Evolutionary conservation across 2,888 invertebrate genomes (phyloP), one percentile per base, ranked within the genome.

Genomic region (Protodeltote pygarga): DNA sequence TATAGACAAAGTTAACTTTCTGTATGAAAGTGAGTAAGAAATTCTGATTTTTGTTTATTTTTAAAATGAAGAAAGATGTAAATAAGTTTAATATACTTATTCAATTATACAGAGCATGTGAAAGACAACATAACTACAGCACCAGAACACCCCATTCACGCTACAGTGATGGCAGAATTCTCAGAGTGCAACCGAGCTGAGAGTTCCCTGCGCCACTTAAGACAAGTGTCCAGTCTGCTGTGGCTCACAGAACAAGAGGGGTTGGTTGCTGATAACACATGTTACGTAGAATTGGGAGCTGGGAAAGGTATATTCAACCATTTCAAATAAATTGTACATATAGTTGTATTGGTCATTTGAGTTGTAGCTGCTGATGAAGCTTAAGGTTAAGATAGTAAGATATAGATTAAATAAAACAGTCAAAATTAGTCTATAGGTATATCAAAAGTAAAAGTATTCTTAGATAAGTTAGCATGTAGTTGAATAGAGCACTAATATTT

Each of bases 241-340:
- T 95, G 95, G 24, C 93, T 96, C 41, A 83, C 96, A 27, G 93
- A 95, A 42, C 81, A 89, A 0, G 91, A 93, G 49, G 87, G 93
- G 1, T 88, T 97, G 24, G 83, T 96, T 0, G 75, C 71, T 6
- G 87, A 94, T 5, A 78, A 92, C 13, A 95, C 95, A 0, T 95
- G 96, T 82, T 97, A 94, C 68, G 93, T 98, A 46, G 98, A 98
- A 82, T 95, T 97, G 75, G 98, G 98, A 0, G 97, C 97, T 6
- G 98, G 98, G n/a, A 96, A 96, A 93, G 98, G 96, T 94, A 75
- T n/a, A n/a, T n/a, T n/a, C n/a, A n/a, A n/a, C n/a, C n/a, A n/a
- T n/a, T n/a, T n/a, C n/a, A n/a, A n/a, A n/a, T n/a, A n/a, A n/a
- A 1, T 3, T 5, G 6, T 15, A 14, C 2, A 10, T 28, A 14